phyloP scores from a whole-genome alignment of 2,797 vertebrate genomes.

The Poecilia gillii region DNA sequence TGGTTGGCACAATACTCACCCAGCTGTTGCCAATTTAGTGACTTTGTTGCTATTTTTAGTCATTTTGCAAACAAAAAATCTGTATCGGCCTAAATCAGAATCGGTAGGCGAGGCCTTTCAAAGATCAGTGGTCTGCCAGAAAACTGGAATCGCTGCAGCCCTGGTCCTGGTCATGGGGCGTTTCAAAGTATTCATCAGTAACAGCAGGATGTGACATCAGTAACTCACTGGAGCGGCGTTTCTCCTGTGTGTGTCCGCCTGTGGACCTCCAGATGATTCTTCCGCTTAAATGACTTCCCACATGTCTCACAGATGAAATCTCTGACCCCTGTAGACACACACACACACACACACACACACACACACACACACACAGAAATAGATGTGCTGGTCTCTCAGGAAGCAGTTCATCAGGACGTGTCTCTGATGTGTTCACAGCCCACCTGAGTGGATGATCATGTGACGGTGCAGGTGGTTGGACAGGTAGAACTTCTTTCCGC shows the following conservation, averaged over 20 bases:
- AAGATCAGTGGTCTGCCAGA: too few relatives aligned
- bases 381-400: not conserved
- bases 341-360: not conserved
- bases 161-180: not conserved
- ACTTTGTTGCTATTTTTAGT: too few relatives aligned
- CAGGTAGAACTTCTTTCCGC: conserved; percentile 94
- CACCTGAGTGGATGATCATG: conserved; percentile 95
- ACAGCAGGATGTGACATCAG: not conserved
- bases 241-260: conserved; percentile 93
- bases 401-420: not conserved
- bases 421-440: not conserved
- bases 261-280: conserved; percentile 95
- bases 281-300: conserved; percentile 94
- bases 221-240: conserved; percentile 91
- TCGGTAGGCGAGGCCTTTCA: too few relatives aligned
- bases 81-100: too few relatives aligned
- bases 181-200: not conserved
- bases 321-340: conserved; percentile 81
- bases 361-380: not conserved
- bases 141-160: too few relatives aligned
- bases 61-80: too few relatives aligned
- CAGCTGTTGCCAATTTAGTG: too few relatives aligned
- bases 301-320: conserved; percentile 95
- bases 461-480: conserved; percentile 92
- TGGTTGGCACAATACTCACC: too few relatives aligned